Percentiles rank a stretch among this genome's conserved stretches.
These are phyloP conservation scores for Numida meleagris DNA, from an alignment of 2,113 vertebrate genomes.

Conservation along the genomic window DNA sequence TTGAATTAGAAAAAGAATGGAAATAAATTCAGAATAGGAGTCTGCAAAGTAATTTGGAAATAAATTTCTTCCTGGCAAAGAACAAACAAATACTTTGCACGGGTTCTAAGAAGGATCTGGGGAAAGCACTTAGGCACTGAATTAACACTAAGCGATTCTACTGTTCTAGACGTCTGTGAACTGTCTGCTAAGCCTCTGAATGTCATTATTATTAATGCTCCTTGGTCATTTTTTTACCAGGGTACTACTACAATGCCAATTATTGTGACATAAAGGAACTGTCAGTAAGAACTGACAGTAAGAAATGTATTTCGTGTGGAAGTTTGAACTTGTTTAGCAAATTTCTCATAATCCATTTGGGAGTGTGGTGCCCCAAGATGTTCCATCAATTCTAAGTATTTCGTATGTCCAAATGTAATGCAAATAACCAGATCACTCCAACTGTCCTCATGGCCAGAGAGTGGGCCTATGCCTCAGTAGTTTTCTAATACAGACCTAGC, in stretches of 20 bases:
- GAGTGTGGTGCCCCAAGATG: not conserved
- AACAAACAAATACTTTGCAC: not conserved
- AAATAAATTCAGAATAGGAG: not conserved
- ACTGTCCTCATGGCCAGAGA: not conserved
- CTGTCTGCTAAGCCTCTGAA: not conserved
- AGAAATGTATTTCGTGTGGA: not conserved
- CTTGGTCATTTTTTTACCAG: not conserved
- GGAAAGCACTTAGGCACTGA: not conserved
- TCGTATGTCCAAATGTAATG: not conserved
- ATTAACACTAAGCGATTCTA: not conserved
- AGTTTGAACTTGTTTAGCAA: not conserved
- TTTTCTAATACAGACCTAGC: not conserved
- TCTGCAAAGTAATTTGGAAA: conserved; percentile 27
- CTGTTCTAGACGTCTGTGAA: not conserved
- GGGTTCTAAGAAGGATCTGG: not conserved
- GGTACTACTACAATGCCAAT: not conserved
- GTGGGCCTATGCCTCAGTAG: not conserved
- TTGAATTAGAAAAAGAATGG: conserved; percentile 18
- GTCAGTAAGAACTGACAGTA: too few species aligned
- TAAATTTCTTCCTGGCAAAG: conserved; percentile 25
- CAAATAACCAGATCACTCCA: not conserved
- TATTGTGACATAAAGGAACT: not conserved
- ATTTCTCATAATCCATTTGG: not conserved
- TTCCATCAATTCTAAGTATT: not conserved
- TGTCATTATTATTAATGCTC: not conserved